Percentiles rank a stretch among this genome's conserved stretches.
Conservation (phyloP, 64 coral and sea anemone species). For the Porites lutea region DNA sequence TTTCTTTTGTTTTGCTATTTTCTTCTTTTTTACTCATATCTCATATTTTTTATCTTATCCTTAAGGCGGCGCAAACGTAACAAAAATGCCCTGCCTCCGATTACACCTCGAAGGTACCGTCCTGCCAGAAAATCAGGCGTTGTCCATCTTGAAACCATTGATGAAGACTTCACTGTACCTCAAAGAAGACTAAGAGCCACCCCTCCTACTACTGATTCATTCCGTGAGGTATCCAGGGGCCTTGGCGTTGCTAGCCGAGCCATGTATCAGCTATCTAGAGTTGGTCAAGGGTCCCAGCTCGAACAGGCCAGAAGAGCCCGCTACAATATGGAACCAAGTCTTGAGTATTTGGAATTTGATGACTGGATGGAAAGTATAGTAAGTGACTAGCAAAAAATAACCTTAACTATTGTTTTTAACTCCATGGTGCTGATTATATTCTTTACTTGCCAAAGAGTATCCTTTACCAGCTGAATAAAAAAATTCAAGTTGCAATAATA, state of each 20-base stretch:
- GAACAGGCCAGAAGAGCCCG: background rate
- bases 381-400: background rate
- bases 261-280: conserved; percentile 34
- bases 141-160: conserved; percentile 1
- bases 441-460: no score
- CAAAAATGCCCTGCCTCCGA: background rate
- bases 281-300: background rate
- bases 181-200: background rate
- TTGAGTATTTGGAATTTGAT: background rate
- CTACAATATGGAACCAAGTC: background rate
- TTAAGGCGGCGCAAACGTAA: background rate
- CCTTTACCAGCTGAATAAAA: no score
- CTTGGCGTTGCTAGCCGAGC: conserved; percentile 4
- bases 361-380: conserved; percentile 34
- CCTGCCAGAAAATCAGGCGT: conserved; percentile 1
- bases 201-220: background rate
- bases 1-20: no score
- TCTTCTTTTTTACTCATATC: no score
- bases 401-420: background rate
- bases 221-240: conserved; percentile 6
- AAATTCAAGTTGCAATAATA: no score
- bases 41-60: background rate
- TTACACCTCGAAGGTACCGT: background rate
- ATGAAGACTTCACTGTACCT: conserved; percentile 23
- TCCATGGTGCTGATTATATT: no score